Base-by-base conservation (phyloP, 2,113 vertebrate species). In the Panthera leo region DNA sequence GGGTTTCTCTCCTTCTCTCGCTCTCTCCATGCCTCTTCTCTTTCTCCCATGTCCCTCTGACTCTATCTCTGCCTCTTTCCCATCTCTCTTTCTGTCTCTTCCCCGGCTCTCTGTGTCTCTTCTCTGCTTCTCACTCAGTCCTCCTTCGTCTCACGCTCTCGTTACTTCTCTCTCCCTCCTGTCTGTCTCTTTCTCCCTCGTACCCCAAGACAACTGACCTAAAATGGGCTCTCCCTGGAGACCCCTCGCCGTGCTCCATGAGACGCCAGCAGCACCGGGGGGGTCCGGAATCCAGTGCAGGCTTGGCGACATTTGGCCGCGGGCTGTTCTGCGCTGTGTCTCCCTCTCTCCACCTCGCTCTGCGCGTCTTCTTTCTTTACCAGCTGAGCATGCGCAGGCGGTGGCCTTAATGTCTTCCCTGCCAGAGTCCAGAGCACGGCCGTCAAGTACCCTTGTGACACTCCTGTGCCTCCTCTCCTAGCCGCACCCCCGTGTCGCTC, bases 391-490 rank as follows among this genome's bases (percentile, higher is more conserved):
- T 2, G 10, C 2, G 21, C 45, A 51, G 23, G 29, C 9, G 7
- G 4, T 2, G 9, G 45, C 12, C 16, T 10, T 31, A 31, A 27
- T 3, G 68, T 27, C 27, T 29, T 29, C 25, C n/a, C 51, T 34
- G 36, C 29, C 5, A 2, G 21, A 36, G 51, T 67, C 53, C 2
- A 34, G 25, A 51, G 31, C 48, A 61, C 12, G 14, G 39, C 34
- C 84, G 8, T 4, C 79, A 14, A 13, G 48, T 2, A 5, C 4
- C 8, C 25, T 9, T 21, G 25, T 2, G 39, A 45, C 2, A 1
- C 9, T 5, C 3, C 0, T 0, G 11, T 5, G 16, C 1, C 58
- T 10, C 55, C 0, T 1, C 4, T 2, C 10, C 45, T 23, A 1
- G 1, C 27, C 15, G 55, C 36, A 25, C 7, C 16, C 51, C 13